Evolutionary conservation across 1,140 invertebrate genomes (phyloP).

Genomic region (Aphaenogaster floridana): DNA sequence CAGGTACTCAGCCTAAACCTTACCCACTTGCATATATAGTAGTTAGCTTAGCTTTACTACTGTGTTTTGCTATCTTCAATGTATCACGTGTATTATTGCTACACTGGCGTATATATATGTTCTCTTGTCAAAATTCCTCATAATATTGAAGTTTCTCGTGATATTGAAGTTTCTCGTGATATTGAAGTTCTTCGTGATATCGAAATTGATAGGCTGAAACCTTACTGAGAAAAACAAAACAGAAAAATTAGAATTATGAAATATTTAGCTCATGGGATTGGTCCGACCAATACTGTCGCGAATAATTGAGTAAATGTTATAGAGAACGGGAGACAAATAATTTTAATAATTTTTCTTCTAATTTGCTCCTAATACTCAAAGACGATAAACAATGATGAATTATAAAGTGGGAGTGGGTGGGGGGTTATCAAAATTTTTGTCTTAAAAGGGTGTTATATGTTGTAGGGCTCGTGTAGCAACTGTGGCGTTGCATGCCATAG

Average conservation of each 20-base stretch:
- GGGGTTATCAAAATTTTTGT: constrained; percentile 71
- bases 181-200: constrained; percentile 42
- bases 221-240: constrained; percentile 68
- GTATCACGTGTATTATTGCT: constrained; percentile 64
- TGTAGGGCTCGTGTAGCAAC: constrained; percentile 91
- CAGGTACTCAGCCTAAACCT: constrained; percentile 85
- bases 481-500: constrained; percentile 92
- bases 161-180: constrained; percentile 31
- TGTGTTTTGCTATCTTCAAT: constrained; percentile 72
- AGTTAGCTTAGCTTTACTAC: constrained; percentile 73
- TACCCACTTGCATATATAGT: constrained; percentile 78
- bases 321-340: neutral
- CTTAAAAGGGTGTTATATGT: constrained; percentile 87
- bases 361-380: constrained; percentile 31
- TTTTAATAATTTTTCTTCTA: constrained; percentile 31
- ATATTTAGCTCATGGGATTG: constrained; percentile 35
- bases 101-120: constrained; percentile 43
- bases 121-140: constrained; percentile 35
- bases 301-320: constrained; percentile 10
- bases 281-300: neutral
- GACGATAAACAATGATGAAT: constrained; percentile 44
- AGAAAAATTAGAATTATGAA: constrained; percentile 43
- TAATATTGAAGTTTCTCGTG: neutral
- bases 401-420: constrained; percentile 72
- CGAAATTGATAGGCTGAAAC: constrained; percentile 69